These are phyloP conservation scores for Motacilla tschutschensis DNA, from an alignment of 2,113 vertebrate genomes.

Conservation along the genomic window DNA sequence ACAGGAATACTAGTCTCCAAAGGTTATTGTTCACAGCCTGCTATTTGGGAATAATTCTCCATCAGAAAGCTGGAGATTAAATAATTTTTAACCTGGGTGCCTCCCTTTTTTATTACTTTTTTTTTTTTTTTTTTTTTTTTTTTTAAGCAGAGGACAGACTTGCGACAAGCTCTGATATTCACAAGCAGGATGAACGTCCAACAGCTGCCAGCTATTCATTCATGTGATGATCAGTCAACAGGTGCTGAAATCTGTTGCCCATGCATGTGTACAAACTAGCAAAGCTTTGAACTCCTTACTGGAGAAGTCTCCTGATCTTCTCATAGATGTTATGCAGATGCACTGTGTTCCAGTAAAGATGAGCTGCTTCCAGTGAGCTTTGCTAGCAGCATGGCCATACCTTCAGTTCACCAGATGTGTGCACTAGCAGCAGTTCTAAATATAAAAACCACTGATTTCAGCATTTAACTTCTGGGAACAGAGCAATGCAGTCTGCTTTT, in stretches of 20 bases:
- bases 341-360: neutral
- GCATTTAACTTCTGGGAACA: neutral
- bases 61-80: neutral
- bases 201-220: neutral
- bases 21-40: neutral
- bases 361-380: neutral
- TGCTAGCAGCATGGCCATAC: neutral
- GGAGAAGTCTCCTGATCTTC: neutral
- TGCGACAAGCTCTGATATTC: neutral
- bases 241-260: neutral
- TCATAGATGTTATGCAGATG: neutral
- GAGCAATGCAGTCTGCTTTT: neutral
- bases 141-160: neutral
- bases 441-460: neutral
- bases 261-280: neutral
- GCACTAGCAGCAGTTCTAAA: neutral
- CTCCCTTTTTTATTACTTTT: neutral
- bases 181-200: neutral
- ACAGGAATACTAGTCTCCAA: neutral
- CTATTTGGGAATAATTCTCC: neutral
- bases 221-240: neutral
- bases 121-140: neutral
- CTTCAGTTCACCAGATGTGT: neutral
- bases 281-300: neutral
- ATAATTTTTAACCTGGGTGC: neutral